phyloP scores from a whole-genome alignment of 2,113 vertebrate genomes.

The Grallaria varia region DNA sequence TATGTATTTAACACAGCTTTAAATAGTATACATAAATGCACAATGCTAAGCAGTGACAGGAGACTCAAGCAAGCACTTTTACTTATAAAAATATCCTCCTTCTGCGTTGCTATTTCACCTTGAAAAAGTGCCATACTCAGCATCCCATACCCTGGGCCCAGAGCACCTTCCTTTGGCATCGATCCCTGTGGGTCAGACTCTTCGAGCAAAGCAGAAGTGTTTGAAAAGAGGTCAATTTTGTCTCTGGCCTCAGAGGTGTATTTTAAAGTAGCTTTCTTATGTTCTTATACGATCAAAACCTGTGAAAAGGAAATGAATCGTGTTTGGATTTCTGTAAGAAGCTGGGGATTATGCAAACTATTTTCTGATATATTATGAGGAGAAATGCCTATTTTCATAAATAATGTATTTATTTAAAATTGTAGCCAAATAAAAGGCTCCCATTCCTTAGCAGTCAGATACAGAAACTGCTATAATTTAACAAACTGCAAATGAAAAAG shows the following conservation, averaged over 20 bases:
- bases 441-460: slow-evolving; percentile 41
- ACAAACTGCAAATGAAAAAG: slow-evolving; percentile 27
- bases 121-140: neutral
- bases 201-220: neutral
- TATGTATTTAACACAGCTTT: neutral
- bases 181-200: neutral
- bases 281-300: slow-evolving; percentile 34
- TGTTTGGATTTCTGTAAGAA: slow-evolving; percentile 59
- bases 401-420: slow-evolving; percentile 43
- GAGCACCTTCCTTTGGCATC: neutral
- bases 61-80: neutral
- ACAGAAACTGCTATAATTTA: slow-evolving; percentile 50
- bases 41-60: neutral
- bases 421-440: slow-evolving; percentile 54
- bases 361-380: slow-evolving; percentile 40
- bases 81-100: neutral
- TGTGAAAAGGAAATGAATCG: slow-evolving; percentile 51
- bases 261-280: slow-evolving; percentile 5
- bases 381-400: slow-evolving; percentile 56
- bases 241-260: neutral
- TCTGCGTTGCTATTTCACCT: neutral
- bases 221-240: neutral
- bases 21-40: slow-evolving; percentile 29
- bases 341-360: slow-evolving; percentile 43
- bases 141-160: neutral